These are phyloP conservation scores for Cavia aperea DNA, from an alignment of 2,113 vertebrate genomes.

Conservation along the genomic window DNA sequence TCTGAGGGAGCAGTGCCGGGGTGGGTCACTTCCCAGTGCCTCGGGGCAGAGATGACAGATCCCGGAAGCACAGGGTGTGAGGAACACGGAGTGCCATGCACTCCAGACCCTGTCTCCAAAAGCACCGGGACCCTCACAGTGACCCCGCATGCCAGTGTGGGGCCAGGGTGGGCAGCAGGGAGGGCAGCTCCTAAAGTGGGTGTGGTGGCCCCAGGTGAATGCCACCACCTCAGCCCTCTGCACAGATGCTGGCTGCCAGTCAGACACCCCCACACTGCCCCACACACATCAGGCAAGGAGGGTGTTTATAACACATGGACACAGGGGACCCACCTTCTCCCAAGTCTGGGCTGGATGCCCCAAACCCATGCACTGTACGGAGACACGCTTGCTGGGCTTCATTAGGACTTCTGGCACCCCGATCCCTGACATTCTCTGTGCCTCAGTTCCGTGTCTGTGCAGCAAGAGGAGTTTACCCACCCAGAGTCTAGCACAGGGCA, in stretches of 20 bases:
- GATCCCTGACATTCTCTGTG: not conserved
- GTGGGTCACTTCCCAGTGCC: slow-evolving; percentile 51
- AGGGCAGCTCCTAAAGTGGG: not conserved
- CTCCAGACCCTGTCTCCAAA: not conserved
- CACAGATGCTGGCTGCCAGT: fast-evolving
- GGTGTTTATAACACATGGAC: not conserved
- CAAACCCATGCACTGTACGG: too few species aligned
- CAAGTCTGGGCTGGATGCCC: not conserved
- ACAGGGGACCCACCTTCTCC: not conserved
- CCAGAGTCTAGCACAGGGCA: not conserved
- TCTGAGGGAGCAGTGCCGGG: not conserved
- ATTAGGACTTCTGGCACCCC: too few species aligned
- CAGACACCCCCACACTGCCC: too few species aligned
- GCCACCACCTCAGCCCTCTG: not conserved
- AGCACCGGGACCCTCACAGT: not conserved
- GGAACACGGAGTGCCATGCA: slow-evolving; percentile 29
- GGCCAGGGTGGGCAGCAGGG: too few species aligned
- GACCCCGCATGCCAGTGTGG: not conserved
- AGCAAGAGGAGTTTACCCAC: not conserved
- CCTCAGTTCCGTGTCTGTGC: not conserved
- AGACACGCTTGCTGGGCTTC: not conserved
- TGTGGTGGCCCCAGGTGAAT: not conserved
- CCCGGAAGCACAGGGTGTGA: slow-evolving; percentile 38
- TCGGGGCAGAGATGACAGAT: slow-evolving; percentile 50
- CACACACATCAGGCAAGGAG: not conserved